Evolutionary conservation across 1,140 invertebrate genomes (phyloP).

Genomic region (Micrasema longulum): DNA sequence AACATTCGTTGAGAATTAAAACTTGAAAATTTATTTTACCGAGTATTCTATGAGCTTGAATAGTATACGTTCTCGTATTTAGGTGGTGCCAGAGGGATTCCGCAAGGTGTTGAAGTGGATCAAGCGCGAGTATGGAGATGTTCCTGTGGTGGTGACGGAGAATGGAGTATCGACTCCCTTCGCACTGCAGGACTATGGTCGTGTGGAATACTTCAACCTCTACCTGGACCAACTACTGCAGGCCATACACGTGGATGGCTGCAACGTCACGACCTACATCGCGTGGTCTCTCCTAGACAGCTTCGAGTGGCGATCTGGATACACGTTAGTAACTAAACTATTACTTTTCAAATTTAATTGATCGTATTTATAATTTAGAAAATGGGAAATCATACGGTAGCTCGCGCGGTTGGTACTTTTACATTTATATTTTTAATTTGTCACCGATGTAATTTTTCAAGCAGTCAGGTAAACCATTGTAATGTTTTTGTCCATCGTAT

Average conservation of each 20-base stretch:
- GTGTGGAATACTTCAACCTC: constrained; percentile 70
- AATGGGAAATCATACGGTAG: constrained; percentile 69
- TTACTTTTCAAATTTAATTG: too few relatives aligned
- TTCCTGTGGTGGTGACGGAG: constrained; percentile 79
- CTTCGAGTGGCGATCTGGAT: constrained; percentile 74
- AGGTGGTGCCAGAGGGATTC: constrained; percentile 62
- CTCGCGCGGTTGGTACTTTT: constrained; percentile 59
- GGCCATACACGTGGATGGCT: constrained; percentile 70
- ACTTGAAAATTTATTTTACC: too few relatives aligned
- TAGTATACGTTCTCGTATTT: too few relatives aligned
- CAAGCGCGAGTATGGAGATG: constrained; percentile 74
- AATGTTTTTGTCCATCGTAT: too few relatives aligned
- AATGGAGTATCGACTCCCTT: constrained; percentile 71
- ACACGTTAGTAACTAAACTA: constrained; percentile 27
- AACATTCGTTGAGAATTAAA: too few relatives aligned
- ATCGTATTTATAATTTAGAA: too few relatives aligned
- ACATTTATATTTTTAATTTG: constrained; percentile 68
- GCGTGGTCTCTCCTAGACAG: constrained; percentile 83
- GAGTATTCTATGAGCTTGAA: too few relatives aligned
- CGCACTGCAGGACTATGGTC: constrained; percentile 65
- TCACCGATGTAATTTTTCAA: constrained; percentile 61
- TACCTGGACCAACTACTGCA: constrained; percentile 71
- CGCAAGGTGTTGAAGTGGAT: constrained; percentile 78
- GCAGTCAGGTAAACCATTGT: constrained; percentile 69
- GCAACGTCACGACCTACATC: constrained; percentile 78